Base-by-base conservation (phyloP, 2,888 invertebrate species). In the Pyralis farinalis region DNA sequence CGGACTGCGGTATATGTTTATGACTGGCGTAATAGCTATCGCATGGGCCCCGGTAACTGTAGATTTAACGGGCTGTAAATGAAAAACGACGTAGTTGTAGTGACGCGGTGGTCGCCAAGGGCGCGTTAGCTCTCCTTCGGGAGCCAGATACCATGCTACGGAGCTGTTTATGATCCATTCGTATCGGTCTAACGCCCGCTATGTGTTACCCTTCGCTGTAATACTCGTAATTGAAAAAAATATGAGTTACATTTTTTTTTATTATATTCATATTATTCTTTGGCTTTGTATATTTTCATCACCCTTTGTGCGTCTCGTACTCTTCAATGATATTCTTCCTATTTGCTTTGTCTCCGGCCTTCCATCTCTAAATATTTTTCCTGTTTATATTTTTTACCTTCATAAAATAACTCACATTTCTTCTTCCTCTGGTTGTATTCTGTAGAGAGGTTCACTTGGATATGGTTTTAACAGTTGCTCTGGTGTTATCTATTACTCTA, bases 11-110 rank as follows among this genome's bases (percentile, higher is more conserved):
- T 63, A 54, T 66, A 69, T 69, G 70, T 76, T 77, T 73, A 77
- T 69, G 68, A 57, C 62, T 61, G 50, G 56, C 60, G 65, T 70
- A 73, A 73, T 66, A 64, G 65, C 62, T 56, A 55, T 66, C 64
- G 62, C 60, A 55, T 63, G 59, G 69, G 65, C 67, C 58, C 49
- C 51, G 55, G 54, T 50, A 58, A 62, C 64, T 54, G 67, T 62
- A 67, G 62, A 65, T 63, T 72, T 71, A 79, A 80, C 74, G 77
- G 73, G 49, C 67, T 76, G 79, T 78, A 73, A 79, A 79, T 77
- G 78, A 79, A 76, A 75, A 75, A 79, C 61, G 68, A 58, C 57
- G 58, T 58, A 58, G 68, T 71, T 66, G 63, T 62, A 53, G 61
- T 63, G 61, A 55, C 54, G 43, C 28, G 49, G 47, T 55, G 53